Conservation (phyloP, 2,113 vertebrate genomes). For the Kryptolebias marmoratus region DNA sequence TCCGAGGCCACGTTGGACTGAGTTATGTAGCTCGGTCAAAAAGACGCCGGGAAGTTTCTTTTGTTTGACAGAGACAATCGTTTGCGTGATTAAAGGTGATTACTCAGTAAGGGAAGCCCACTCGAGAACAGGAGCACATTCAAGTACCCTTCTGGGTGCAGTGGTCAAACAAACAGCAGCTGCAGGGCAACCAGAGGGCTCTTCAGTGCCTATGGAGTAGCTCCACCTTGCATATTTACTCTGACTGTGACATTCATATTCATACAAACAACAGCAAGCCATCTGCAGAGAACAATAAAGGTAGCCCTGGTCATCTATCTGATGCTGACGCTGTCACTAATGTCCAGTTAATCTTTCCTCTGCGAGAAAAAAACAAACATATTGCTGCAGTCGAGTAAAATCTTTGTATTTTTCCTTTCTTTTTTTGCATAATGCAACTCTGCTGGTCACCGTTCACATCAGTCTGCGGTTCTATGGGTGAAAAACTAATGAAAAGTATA, state of each 20-base stretch:
- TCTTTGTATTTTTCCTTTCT: no score
- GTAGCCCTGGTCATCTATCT: constrained; percentile 33
- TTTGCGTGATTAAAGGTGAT: constrained; percentile 74
- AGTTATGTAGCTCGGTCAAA: constrained; percentile 18
- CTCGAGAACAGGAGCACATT: constrained; percentile 62
- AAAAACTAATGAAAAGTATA: no score
- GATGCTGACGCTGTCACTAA: neutral
- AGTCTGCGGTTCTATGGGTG: no score
- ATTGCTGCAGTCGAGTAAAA: no score
- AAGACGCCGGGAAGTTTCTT: constrained; percentile 19
- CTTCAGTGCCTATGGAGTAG: constrained; percentile 49
- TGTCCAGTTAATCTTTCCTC: neutral
- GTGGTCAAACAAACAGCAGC: constrained; percentile 68
- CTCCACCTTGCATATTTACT: constrained; percentile 63
- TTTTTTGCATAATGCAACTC: neutral
- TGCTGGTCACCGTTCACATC: neutral
- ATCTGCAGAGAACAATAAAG: constrained; percentile 2
- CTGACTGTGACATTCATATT: constrained; percentile 56
- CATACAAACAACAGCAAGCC: constrained; percentile 32
- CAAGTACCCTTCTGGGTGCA: constrained; percentile 56
- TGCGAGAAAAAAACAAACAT: neutral
- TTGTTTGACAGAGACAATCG: constrained; percentile 57
- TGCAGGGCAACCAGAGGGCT: constrained; percentile 51
- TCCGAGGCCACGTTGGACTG: constrained; percentile 6
- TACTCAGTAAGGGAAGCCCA: constrained; percentile 33